These are phyloP conservation scores for Euura lappo DNA, from an alignment of 1,140 invertebrate genomes.

Conservation along the genomic window DNA sequence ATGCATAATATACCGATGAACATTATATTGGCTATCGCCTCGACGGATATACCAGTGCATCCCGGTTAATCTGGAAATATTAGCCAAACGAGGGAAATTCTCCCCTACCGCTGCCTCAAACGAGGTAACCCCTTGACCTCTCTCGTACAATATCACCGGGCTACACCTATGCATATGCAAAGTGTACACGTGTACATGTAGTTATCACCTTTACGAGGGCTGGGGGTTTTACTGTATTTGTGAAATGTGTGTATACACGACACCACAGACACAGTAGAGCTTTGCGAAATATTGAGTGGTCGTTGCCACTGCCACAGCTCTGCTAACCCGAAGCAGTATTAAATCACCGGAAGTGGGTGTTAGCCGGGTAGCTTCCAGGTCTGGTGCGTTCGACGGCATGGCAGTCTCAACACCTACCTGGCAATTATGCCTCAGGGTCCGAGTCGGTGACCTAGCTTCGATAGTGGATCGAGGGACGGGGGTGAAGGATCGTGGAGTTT, in stretches of 20 bases:
- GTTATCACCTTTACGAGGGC: too few species aligned
- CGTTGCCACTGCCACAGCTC: background rate
- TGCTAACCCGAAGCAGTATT: constrained; percentile 4
- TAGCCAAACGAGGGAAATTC: constrained; percentile 20
- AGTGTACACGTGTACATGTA: too few species aligned
- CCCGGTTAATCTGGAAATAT: constrained; percentile 42
- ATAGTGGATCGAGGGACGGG: background rate
- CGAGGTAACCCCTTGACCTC: too few species aligned
- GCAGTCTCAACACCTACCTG: background rate
- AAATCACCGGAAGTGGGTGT: constrained; percentile 12
- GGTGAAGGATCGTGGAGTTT: too few species aligned
- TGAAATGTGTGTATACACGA: too few species aligned
- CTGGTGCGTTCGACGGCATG: background rate
- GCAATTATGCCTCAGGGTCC: background rate
- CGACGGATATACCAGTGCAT: constrained; percentile 19
- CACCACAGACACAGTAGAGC: background rate
- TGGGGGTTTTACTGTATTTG: too few species aligned
- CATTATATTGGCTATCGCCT: constrained; percentile 41
- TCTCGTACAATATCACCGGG: too few species aligned
- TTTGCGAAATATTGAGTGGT: constrained; percentile 14
- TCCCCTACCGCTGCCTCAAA: too few species aligned
- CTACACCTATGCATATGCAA: background rate
- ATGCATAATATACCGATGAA: constrained; percentile 15
- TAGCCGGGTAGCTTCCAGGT: constrained; percentile 9
- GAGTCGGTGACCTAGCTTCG: background rate